These are phyloP conservation scores for Apotomis betuletana DNA, from an alignment of 2,888 invertebrate genomes.

Conservation along the genomic window DNA sequence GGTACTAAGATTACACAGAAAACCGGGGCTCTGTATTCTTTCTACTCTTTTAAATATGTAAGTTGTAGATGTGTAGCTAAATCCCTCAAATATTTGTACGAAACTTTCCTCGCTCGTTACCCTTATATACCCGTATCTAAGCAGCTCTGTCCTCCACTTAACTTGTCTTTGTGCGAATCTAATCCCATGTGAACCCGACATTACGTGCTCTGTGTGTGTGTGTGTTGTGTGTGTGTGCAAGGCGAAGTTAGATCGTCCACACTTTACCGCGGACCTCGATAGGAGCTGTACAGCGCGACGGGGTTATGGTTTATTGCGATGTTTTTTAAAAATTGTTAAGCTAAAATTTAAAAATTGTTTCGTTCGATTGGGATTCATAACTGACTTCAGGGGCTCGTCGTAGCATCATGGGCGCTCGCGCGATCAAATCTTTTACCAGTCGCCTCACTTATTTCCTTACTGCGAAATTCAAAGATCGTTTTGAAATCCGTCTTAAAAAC, in stretches of 20 bases:
- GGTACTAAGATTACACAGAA: too few relatives aligned
- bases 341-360: too few relatives aligned
- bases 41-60: too few relatives aligned
- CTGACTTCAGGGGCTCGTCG: too few relatives aligned
- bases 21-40: too few relatives aligned
- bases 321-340: too few relatives aligned
- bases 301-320: conserved; percentile 40
- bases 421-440: too few relatives aligned
- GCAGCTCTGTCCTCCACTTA: conserved; percentile 22
- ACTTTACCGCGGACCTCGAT: conserved; percentile 82
- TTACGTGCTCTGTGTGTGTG: conserved; percentile 56
- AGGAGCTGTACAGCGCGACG: conserved; percentile 68
- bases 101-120: conserved; percentile 16
- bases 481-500: too few relatives aligned
- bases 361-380: too few relatives aligned
- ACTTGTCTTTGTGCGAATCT: conserved; percentile 57
- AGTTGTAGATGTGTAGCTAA: not conserved
- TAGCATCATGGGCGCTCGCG: too few relatives aligned
- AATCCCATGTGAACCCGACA: conserved; percentile 71
- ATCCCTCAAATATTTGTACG: conserved; percentile 10
- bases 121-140: conserved; percentile 15
- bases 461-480: too few relatives aligned
- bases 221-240: conserved; percentile 66
- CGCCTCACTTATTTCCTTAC: too few relatives aligned
- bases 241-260: conserved; percentile 83